Evolutionary conservation across 1,140 invertebrate species (phyloP).

Genomic region (Diuraphis noxia): DNA sequence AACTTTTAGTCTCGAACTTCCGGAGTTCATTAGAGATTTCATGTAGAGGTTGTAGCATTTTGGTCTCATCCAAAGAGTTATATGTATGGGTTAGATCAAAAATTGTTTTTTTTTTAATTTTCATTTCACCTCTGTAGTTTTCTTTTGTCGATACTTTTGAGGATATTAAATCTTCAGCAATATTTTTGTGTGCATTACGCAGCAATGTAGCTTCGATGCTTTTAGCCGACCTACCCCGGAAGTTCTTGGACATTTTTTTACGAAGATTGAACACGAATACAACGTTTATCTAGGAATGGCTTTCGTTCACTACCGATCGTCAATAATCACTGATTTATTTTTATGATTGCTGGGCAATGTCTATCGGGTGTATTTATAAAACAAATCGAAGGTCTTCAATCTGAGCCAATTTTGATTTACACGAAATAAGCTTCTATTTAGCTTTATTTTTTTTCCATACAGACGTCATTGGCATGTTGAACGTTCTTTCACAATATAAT

Average conservation of each 20-base stretch:
- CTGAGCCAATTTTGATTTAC: constrained; percentile 25
- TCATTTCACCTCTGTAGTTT: constrained; percentile 21
- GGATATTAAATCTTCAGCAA: neutral
- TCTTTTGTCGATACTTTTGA: neutral
- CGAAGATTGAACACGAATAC: neutral
- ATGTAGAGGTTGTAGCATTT: constrained; percentile 64
- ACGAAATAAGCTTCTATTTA: neutral
- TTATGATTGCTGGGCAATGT: constrained; percentile 27
- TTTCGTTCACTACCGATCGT: constrained; percentile 31
- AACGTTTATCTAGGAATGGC: neutral
- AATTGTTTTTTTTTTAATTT: constrained; percentile 39
- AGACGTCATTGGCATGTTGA: neutral
- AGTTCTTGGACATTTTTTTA: constrained; percentile 40
- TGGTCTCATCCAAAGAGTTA: constrained; percentile 61
- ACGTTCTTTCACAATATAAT: constrained; percentile 12
- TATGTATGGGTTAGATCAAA: constrained; percentile 40
- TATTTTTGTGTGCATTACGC: neutral
- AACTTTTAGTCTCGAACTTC: constrained; percentile 67
- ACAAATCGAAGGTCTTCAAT: constrained; percentile 30
- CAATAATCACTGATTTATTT: constrained; percentile 48
- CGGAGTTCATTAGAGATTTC: constrained; percentile 67
- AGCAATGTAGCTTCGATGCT: constrained; percentile 38
- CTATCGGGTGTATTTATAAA: constrained; percentile 44
- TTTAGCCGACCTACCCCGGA: constrained; percentile 47
- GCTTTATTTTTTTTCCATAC: neutral